Evolutionary conservation across 2,888 invertebrate species (phyloP).

Genomic region (Orgyia antiqua): DNA sequence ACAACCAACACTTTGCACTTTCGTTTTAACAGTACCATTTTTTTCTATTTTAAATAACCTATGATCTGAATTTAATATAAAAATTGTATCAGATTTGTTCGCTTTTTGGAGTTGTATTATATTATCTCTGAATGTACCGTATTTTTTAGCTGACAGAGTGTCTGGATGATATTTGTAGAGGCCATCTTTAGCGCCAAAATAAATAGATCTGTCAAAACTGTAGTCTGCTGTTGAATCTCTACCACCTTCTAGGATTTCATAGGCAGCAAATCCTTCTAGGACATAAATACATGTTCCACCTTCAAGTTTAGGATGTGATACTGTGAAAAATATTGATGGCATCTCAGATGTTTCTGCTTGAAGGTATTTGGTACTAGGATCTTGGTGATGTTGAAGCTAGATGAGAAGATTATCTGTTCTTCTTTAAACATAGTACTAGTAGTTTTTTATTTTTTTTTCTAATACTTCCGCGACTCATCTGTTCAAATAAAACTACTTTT

Average conservation of each 20-base stretch:
- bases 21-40: slow-evolving; percentile 41
- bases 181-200: slow-evolving; percentile 50
- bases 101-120: slow-evolving; percentile 57
- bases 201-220: slow-evolving; percentile 36
- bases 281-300: slow-evolving; percentile 58
- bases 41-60: slow-evolving; percentile 45
- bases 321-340: slow-evolving; percentile 54
- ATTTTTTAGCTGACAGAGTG: slow-evolving; percentile 47
- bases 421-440: slow-evolving; percentile 32
- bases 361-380: slow-evolving; percentile 40
- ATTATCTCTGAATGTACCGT: slow-evolving; percentile 45
- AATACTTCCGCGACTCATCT: no score
- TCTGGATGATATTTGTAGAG: slow-evolving; percentile 46
- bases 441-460: no score
- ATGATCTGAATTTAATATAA: slow-evolving; percentile 35
- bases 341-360: slow-evolving; percentile 39
- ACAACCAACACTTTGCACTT: slow-evolving; percentile 34
- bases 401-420: slow-evolving; percentile 49
- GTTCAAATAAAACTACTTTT: no score
- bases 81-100: slow-evolving; percentile 45
- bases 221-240: slow-evolving; percentile 54
- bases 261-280: slow-evolving; percentile 53
- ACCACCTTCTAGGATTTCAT: slow-evolving; percentile 54
- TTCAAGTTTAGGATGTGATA: slow-evolving; percentile 41
- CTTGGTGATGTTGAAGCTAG: slow-evolving; percentile 46